Conservation (phyloP, 2,888 invertebrate genomes). For the Cheilosia vernalis region DNA sequence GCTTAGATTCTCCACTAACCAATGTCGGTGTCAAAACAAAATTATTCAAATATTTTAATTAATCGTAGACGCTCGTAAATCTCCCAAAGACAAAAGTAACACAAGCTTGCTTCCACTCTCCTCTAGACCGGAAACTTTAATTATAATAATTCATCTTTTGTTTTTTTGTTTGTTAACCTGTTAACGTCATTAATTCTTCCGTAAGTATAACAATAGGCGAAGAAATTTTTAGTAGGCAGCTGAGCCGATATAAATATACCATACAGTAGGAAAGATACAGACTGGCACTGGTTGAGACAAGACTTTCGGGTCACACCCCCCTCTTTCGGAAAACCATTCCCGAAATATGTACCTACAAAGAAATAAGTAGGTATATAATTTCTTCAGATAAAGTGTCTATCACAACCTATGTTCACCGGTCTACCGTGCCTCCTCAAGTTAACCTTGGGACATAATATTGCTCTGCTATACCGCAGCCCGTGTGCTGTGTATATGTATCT, state of each 20-base stretch:
- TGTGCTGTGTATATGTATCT: not conserved
- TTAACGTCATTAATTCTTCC: slow-evolving; percentile 42
- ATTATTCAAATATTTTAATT: too few relatives aligned
- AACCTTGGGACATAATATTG: slow-evolving; percentile 53
- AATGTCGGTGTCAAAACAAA: too few relatives aligned
- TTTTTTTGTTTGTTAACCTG: slow-evolving; percentile 3
- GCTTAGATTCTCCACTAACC: too few relatives aligned
- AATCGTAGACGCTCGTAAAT: not conserved
- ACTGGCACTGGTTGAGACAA: not conserved
- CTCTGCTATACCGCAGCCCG: not conserved
- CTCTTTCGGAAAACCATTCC: not conserved
- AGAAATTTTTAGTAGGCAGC: slow-evolving; percentile 5
- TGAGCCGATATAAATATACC: not conserved
- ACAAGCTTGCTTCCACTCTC: not conserved
- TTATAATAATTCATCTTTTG: not conserved
- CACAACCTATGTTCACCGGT: not conserved
- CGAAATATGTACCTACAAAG: slow-evolving; percentile 4
- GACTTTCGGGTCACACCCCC: slow-evolving; percentile 47
- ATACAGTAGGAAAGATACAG: slow-evolving; percentile 11
- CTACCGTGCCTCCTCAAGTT: slow-evolving; percentile 22
- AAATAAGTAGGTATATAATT: slow-evolving; percentile 44
- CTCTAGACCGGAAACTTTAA: slow-evolving; percentile 20
- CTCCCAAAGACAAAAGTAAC: not conserved
- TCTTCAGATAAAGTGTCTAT: slow-evolving; percentile 14
- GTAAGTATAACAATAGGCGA: slow-evolving; percentile 24